phyloP scores from a whole-genome alignment of 1,140 invertebrate species.

The Bombus pyrosoma region DNA sequence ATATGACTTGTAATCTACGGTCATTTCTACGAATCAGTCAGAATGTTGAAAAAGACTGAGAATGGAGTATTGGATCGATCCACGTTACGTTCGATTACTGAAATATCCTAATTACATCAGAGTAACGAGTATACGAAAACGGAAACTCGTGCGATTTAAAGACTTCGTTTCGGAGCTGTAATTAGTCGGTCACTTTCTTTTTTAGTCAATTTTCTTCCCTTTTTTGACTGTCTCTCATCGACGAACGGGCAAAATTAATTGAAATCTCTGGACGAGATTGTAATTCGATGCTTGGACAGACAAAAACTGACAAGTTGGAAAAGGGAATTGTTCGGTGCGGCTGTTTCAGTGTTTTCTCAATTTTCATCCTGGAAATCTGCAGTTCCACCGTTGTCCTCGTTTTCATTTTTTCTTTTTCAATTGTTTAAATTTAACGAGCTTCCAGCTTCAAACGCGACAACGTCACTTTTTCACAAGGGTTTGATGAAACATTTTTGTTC shows the following conservation, averaged over 20 bases:
- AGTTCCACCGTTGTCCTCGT: not conserved
- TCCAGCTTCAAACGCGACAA: no score
- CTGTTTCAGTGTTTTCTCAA: not conserved
- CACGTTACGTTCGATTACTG: not conserved
- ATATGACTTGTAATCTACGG: not conserved
- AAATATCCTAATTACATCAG: conserved; percentile 4
- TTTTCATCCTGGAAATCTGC: not conserved
- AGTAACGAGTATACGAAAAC: conserved; percentile 34
- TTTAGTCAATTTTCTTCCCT: not conserved
- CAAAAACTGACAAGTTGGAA: not conserved
- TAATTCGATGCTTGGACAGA: not conserved
- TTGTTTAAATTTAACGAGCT: not conserved
- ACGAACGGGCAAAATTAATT: conserved; percentile 7
- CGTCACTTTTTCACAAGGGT: not conserved
- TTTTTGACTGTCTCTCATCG: not conserved
- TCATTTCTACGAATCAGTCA: not conserved
- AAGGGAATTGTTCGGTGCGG: not conserved
- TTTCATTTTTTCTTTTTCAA: not conserved
- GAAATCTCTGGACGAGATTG: not conserved
- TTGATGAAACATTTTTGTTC: not conserved
- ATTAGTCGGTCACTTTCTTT: conserved; percentile 32
- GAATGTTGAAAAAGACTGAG: not conserved
- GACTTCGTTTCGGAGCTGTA: not conserved
- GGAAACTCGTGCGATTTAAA: conserved; percentile 42
- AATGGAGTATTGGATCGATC: not conserved